Evolutionary conservation across 2,797 vertebrate genomes (phyloP), one percentile per base, ranked within the genome.

Genomic region (Artibeus jamaicensis): DNA sequence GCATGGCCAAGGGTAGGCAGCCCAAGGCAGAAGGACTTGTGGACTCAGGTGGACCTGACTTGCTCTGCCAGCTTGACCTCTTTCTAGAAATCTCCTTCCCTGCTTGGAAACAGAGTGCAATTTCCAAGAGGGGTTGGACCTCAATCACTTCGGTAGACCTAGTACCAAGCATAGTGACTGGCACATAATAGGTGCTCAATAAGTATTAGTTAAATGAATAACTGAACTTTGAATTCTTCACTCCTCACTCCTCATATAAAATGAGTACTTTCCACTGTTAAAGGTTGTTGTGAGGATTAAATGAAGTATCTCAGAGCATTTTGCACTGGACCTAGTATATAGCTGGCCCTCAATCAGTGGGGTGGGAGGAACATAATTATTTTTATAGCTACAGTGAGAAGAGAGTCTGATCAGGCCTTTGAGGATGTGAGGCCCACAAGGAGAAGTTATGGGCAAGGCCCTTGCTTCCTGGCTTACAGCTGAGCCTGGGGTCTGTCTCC

Each of bases 81-180:
- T 88, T 81, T 93, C 39, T 93, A 82, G 84, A 95, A 95, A 87
- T 59, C 12, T 88, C 18, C 11, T 95, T 86, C n/a, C 65, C 14
- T 78, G 77, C 42, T 89, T 65, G 24, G 32, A 37, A 55, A 87
- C 37, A 42, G 24, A 68, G 88, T 57, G 7, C 29, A 37, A 71
- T 59, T 46, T 86, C 44, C n/a, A 67, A 62, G 53, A 91, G n/a
- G 7, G 26, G 19, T 34, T 79, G 44, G n/a, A 55, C 26, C 34
- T 89, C 59, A 87, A 34, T 84, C 46, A 59, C 5, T 29, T 88
- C 8, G 76, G 15, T 70, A 70, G 12, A 67, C 57, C 53, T 21
- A 78, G 42, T 32, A 85, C 53, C n/a, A 70, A 59, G 22, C 21
- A 55, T 24, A 82, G 37, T 62, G 15, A 53, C 18, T 46, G 37